Conservation (phyloP, 1,140 invertebrate species). For the Leptinotarsa defecta region DNA sequence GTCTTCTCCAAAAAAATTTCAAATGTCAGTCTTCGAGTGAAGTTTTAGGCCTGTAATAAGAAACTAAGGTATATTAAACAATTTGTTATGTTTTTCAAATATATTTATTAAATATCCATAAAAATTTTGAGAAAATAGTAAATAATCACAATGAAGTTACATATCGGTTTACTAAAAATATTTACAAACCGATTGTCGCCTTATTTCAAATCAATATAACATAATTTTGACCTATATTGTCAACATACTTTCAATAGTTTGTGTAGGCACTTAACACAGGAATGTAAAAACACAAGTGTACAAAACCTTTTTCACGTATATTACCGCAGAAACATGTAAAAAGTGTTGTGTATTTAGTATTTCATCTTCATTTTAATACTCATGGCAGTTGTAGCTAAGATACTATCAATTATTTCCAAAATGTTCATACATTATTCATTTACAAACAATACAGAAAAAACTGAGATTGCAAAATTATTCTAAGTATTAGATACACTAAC, state of each 20-base stretch:
- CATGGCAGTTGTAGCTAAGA: background rate
- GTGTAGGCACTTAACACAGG: constrained; percentile 37
- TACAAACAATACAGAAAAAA: too few species aligned
- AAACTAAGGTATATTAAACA: constrained; percentile 52
- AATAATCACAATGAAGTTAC: constrained; percentile 38
- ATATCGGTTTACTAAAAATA: constrained; percentile 33
- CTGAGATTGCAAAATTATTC: too few species aligned
- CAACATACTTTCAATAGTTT: constrained; percentile 34
- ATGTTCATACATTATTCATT: too few species aligned
- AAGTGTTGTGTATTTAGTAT: constrained; percentile 16
- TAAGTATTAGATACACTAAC: too few species aligned
- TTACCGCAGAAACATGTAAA: constrained; percentile 26
- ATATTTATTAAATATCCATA: constrained; percentile 43
- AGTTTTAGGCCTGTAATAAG: constrained; percentile 55
- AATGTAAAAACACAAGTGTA: constrained; percentile 26
- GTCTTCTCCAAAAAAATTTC: constrained; percentile 57
- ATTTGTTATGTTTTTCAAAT: constrained; percentile 39
- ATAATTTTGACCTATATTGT: constrained; percentile 33
- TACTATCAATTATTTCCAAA: background rate
- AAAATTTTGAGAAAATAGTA: constrained; percentile 41
- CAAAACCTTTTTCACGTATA: constrained; percentile 30
- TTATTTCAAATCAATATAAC: constrained; percentile 18
- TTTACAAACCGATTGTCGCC: constrained; percentile 40
- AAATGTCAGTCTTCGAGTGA: constrained; percentile 56
- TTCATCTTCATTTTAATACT: background rate